A percentile compares a stretch with the other conserved stretches of the same genome.
These are phyloP conservation scores for Pyrrhosoma nymphula DNA, from an alignment of 2,888 invertebrate species.

Conservation along the genomic window DNA sequence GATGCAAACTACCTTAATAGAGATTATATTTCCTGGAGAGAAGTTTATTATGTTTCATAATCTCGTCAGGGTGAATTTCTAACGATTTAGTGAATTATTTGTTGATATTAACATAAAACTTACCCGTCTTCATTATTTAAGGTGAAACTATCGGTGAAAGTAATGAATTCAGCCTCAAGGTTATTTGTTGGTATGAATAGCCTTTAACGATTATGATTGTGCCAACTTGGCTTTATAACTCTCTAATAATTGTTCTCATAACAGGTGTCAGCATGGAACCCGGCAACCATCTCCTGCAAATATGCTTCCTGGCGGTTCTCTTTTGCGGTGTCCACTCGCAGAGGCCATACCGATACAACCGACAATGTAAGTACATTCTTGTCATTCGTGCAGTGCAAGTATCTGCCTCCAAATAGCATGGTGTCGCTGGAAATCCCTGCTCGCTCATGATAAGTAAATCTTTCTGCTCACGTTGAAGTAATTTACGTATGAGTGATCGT, in stretches of 20 bases:
- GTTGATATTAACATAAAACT: too few relatives aligned
- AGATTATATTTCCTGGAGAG: too few relatives aligned
- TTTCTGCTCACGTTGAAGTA: neutral
- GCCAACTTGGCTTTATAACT: neutral
- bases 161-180: too few relatives aligned
- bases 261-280: neutral
- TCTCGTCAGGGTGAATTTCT: too few relatives aligned
- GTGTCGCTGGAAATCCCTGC: neutral
- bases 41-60: too few relatives aligned
- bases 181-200: too few relatives aligned
- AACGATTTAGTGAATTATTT: too few relatives aligned
- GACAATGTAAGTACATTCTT: neutral
- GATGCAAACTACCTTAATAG: too few relatives aligned
- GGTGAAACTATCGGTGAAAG: too few relatives aligned
- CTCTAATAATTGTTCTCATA: neutral
- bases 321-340: neutral
- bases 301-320: neutral
- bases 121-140: too few relatives aligned
- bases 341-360: conserved; percentile 30
- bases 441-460: neutral
- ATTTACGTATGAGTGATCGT: neutral
- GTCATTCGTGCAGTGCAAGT: neutral
- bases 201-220: neutral
- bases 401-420: neutral
- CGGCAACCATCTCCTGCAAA: neutral